These are phyloP conservation scores for Takifugu flavidus DNA, from an alignment of 2,113 vertebrate species.

Conservation along the genomic window DNA sequence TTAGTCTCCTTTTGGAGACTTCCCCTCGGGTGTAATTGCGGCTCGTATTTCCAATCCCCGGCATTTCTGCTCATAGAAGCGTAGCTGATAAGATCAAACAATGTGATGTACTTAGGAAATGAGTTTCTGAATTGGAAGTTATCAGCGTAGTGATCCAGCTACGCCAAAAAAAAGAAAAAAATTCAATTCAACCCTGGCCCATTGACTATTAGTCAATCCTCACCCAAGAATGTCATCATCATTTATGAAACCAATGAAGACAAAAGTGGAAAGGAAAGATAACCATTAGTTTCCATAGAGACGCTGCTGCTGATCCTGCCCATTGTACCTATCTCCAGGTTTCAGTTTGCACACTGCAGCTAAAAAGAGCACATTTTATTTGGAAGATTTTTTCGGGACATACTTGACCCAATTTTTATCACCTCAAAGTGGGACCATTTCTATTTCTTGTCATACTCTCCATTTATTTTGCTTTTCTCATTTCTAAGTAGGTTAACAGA, in stretches of 20 bases:
- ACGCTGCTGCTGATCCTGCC: slow-evolving; percentile 20
- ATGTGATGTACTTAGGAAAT: slow-evolving; percentile 48
- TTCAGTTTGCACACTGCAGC: slow-evolving; percentile 35
- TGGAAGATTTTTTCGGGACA: slow-evolving; percentile 27
- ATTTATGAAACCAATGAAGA: slow-evolving; percentile 17
- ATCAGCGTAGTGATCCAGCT: slow-evolving; percentile 33
- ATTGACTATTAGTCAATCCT: background rate
- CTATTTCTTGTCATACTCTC: slow-evolving; percentile 29
- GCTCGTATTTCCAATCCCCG: slow-evolving; percentile 39
- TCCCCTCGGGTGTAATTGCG: slow-evolving; percentile 52
- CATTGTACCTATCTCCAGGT: slow-evolving; percentile 8
- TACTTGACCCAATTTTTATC: slow-evolving; percentile 48
- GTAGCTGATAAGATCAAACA: slow-evolving; percentile 53
- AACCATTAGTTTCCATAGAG: slow-evolving; percentile 38
- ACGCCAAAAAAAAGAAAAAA: slow-evolving; percentile 12
- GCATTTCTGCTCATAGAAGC: slow-evolving; percentile 41
- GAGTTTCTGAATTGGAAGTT: slow-evolving; percentile 42
- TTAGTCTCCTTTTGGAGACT: slow-evolving; percentile 57
- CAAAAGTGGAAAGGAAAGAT: slow-evolving; percentile 15
- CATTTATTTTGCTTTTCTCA: slow-evolving; percentile 51
- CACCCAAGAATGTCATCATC: slow-evolving; percentile 45
- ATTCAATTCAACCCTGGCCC: slow-evolving; percentile 22
- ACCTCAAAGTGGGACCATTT: slow-evolving; percentile 37
- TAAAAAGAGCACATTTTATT: slow-evolving; percentile 14
- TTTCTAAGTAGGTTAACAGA: slow-evolving; percentile 25